phyloP scores from a whole-genome alignment of 2,797 vertebrate genomes.

The Sebastes hubbsi region DNA sequence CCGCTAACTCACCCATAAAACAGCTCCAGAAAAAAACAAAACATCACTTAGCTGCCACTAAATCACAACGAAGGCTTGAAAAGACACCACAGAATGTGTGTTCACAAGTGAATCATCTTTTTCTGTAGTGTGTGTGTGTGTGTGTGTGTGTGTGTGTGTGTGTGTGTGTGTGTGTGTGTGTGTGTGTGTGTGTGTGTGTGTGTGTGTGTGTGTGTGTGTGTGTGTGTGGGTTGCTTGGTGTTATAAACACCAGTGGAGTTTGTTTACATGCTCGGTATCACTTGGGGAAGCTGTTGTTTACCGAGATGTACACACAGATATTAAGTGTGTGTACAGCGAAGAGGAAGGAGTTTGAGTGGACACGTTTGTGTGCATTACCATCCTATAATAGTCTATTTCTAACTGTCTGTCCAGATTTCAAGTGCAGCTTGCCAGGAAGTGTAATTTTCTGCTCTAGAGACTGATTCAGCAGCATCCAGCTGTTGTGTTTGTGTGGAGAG shows the following conservation, averaged over 20 bases:
- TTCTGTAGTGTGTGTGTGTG: constrained; percentile 24
- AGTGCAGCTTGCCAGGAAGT: constrained; percentile 68
- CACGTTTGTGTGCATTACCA: background rate
- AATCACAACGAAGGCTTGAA: constrained; percentile 10
- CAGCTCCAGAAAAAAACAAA: background rate
- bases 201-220: too few relatives aligned
- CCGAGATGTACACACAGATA: constrained; percentile 30
- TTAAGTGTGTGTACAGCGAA: constrained; percentile 25
- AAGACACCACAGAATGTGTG: background rate
- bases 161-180: background rate
- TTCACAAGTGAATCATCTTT: constrained; percentile 16
- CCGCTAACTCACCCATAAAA: constrained; percentile 10
- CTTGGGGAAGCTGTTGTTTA: constrained; percentile 50
- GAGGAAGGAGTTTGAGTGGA: background rate
- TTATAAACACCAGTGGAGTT: constrained; percentile 58
- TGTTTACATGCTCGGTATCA: constrained; percentile 63
- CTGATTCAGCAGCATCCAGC: constrained; percentile 71
- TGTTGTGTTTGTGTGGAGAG: constrained; percentile 51
- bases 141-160: background rate
- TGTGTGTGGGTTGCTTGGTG: constrained; percentile 2
- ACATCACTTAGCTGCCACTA: background rate
- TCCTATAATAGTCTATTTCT: constrained; percentile 45
- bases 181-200: too few relatives aligned
- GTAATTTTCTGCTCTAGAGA: constrained; percentile 67
- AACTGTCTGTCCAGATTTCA: constrained; percentile 55